phyloP scores from a whole-genome alignment of 2,797 vertebrate species.

The Ammospiza maritima region DNA sequence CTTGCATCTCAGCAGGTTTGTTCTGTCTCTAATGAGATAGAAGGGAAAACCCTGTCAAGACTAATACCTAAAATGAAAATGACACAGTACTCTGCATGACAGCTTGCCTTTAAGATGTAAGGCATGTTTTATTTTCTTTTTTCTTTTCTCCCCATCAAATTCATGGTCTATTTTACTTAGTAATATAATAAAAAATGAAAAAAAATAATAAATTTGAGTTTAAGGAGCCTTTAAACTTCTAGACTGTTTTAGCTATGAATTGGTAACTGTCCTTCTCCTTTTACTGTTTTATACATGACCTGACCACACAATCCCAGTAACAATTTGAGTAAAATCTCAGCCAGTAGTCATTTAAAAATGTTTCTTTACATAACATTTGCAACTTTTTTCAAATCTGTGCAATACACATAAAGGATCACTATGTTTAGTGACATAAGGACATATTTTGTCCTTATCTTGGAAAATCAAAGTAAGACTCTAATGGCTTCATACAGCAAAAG shows the following conservation, averaged over 20 bases:
- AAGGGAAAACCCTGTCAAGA: slow-evolving; percentile 44
- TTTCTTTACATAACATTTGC: background rate
- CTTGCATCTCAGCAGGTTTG: slow-evolving; percentile 5
- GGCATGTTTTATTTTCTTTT: background rate
- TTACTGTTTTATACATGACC: background rate
- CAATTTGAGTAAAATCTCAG: background rate
- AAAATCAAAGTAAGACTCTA: background rate
- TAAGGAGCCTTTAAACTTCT: background rate
- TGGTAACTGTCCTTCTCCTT: background rate
- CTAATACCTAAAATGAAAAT: slow-evolving; percentile 33
- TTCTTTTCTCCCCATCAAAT: background rate
- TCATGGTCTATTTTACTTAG: background rate
- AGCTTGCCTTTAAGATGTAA: background rate
- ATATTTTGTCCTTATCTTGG: background rate
- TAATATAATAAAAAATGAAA: background rate
- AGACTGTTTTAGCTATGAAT: background rate
- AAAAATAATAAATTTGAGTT: background rate
- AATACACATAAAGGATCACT: background rate
- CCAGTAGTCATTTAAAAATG: background rate
- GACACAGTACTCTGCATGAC: background rate
- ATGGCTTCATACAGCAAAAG: background rate
- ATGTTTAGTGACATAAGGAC: no score
- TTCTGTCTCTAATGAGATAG: slow-evolving; percentile 45
- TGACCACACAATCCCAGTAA: background rate
- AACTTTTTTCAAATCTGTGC: background rate